Conservation (phyloP, 1,140 invertebrate species). For the Tribolium castaneum region DNA sequence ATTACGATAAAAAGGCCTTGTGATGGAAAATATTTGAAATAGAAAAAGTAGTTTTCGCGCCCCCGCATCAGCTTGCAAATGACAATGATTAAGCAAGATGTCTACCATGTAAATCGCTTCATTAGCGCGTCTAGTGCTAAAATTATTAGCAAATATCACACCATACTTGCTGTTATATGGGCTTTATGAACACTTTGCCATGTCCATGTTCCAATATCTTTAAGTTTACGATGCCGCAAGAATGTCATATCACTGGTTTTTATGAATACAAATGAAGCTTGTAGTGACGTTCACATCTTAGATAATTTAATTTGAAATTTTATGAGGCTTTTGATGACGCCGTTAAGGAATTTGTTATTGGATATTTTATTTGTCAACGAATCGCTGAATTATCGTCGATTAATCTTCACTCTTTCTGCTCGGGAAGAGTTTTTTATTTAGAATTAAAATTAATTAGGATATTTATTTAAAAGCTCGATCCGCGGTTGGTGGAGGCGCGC, state of each 20-base stretch:
- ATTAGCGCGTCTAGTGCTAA: conserved; percentile 47
- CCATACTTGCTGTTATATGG: conserved; percentile 43
- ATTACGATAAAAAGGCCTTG: no score
- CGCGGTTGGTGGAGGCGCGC: neutral
- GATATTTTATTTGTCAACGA: conserved; percentile 43
- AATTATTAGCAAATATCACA: conserved; percentile 46
- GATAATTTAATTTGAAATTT: conserved; percentile 57
- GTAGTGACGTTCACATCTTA: conserved; percentile 52
- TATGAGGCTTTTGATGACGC: conserved; percentile 49
- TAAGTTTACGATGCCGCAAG: conserved; percentile 56
- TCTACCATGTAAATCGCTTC: conserved; percentile 55
- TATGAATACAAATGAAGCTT: conserved; percentile 52
- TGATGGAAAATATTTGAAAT: neutral
- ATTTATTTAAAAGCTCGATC: neutral
- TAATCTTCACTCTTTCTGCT: no score
- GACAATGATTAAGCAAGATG: conserved; percentile 39
- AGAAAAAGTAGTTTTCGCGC: neutral
- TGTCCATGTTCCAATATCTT: conserved; percentile 55
- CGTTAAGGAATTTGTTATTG: conserved; percentile 35
- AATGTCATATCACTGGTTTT: conserved; percentile 54
- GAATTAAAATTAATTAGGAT: neutral
- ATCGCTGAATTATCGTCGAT: neutral
- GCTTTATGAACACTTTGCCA: conserved; percentile 52
- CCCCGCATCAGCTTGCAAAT: conserved; percentile 28
- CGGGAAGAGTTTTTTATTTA: neutral